phyloP scores from a whole-genome alignment of 2,113 vertebrate genomes.

The Dicentrarchus labrax region DNA sequence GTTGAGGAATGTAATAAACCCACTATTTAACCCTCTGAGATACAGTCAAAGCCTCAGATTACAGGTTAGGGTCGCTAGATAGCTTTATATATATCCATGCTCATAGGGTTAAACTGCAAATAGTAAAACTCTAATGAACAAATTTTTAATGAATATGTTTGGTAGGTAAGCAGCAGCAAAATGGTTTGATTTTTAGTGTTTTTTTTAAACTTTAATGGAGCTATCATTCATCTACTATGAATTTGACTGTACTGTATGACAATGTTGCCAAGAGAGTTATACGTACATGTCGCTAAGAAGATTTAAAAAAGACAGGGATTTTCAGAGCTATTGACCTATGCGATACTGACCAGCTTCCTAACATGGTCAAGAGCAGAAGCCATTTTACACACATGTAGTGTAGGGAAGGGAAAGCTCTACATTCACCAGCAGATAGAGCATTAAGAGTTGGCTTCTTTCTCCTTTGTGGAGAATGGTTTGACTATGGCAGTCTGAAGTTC shows the following conservation, averaged over 20 bases:
- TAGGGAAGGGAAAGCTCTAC: constrained; percentile 69
- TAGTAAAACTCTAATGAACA: constrained; percentile 88
- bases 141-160: constrained; percentile 86
- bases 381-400: constrained; percentile 55
- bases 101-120: constrained; percentile 87
- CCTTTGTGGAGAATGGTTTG: constrained; percentile 60
- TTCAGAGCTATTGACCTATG: constrained; percentile 88
- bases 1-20: constrained; percentile 83
- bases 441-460: constrained; percentile 61
- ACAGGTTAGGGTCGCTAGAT: constrained; percentile 31
- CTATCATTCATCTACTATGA: constrained; percentile 79
- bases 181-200: constrained; percentile 85
- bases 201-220: constrained; percentile 64
- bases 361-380: constrained; percentile 77
- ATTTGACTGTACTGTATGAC: constrained; percentile 85
- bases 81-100: constrained; percentile 35
- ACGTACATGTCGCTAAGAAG: constrained; percentile 76
- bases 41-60: constrained; percentile 24
- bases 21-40: constrained; percentile 86
- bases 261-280: constrained; percentile 78
- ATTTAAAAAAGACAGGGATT: constrained; percentile 82
- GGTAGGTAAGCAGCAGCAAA: constrained; percentile 93
- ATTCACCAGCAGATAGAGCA: constrained; percentile 81
- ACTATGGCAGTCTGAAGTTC: constrained; percentile 65
- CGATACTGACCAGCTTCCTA: constrained; percentile 92